Percentiles rank a stretch among this genome's conserved stretches.
These are phyloP conservation scores for Atopsyche davidsoni DNA, from an alignment of 1,140 invertebrate genomes.

Conservation along the genomic window DNA sequence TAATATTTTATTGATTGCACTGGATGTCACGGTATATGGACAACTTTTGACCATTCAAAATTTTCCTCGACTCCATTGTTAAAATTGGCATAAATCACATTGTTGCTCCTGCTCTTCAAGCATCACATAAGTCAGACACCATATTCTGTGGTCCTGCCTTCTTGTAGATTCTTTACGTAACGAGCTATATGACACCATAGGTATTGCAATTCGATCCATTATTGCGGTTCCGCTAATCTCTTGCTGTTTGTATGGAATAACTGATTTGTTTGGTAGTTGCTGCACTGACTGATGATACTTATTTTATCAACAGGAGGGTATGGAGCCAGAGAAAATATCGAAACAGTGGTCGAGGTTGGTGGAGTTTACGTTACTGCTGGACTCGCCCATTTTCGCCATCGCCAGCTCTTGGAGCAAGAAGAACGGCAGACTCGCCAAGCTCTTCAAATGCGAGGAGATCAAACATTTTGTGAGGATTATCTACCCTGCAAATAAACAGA, in stretches of 20 bases:
- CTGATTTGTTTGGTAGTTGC: too few species aligned
- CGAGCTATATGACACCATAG: not conserved
- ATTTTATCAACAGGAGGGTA: constrained; percentile 19
- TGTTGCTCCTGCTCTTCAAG: too few species aligned
- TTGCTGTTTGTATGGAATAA: too few species aligned
- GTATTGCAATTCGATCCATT: too few species aligned
- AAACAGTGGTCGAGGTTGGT: constrained; percentile 15
- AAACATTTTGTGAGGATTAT: constrained; percentile 21
- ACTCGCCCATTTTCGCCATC: constrained; percentile 16
- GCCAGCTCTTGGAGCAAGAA: constrained; percentile 15
- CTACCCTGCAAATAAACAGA: constrained; percentile 15
- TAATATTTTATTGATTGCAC: not conserved
- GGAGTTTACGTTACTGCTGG: constrained; percentile 18
- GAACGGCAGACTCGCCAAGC: constrained; percentile 5
- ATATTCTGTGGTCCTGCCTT: too few species aligned
- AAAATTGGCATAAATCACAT: too few species aligned
- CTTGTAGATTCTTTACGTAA: too few species aligned
- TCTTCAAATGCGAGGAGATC: constrained; percentile 20
- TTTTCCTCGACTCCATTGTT: too few species aligned
- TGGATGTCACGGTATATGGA: not conserved
- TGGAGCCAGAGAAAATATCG: constrained; percentile 16
- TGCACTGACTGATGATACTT: too few species aligned
- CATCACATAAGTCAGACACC: too few species aligned
- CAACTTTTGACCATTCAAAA: not conserved
- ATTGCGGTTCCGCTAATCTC: too few species aligned